phyloP scores from a whole-genome alignment of 2,888 invertebrate species.

The Tachina lurida region DNA sequence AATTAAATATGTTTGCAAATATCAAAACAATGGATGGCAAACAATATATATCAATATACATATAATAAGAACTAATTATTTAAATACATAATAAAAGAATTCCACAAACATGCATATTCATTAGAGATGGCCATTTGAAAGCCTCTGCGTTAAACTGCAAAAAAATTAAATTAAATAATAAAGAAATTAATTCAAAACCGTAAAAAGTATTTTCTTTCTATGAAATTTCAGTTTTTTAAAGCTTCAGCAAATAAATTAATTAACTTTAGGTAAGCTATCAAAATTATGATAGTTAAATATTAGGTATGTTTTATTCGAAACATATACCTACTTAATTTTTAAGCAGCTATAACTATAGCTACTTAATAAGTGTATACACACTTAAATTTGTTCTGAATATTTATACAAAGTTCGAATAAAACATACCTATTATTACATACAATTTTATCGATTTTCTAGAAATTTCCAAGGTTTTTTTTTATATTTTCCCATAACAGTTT shows the following conservation, averaged over 20 bases:
- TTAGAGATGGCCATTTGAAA: slow-evolving; percentile 42
- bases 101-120: neutral
- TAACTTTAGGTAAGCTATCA: slow-evolving; percentile 9
- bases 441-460: neutral
- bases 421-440: too few species aligned
- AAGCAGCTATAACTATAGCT: too few species aligned
- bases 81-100: slow-evolving; percentile 13
- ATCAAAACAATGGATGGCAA: slow-evolving; percentile 9
- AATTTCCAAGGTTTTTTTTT: too few species aligned
- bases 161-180: neutral
- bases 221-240: neutral
- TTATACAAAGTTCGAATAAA: too few species aligned
- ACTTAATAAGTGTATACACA: too few species aligned
- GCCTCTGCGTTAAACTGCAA: neutral
- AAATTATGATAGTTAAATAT: neutral
- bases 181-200: neutral
- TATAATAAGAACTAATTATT: slow-evolving; percentile 37
- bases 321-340: too few species aligned
- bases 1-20: slow-evolving; percentile 32
- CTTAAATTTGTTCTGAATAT: too few species aligned
- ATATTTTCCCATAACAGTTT: too few species aligned
- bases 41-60: slow-evolving; percentile 28
- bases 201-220: slow-evolving; percentile 27
- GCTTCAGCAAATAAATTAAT: neutral
- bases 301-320: too few species aligned